Conservation (phyloP, 2,113 vertebrate genomes). For the Sceloporus undulatus region DNA sequence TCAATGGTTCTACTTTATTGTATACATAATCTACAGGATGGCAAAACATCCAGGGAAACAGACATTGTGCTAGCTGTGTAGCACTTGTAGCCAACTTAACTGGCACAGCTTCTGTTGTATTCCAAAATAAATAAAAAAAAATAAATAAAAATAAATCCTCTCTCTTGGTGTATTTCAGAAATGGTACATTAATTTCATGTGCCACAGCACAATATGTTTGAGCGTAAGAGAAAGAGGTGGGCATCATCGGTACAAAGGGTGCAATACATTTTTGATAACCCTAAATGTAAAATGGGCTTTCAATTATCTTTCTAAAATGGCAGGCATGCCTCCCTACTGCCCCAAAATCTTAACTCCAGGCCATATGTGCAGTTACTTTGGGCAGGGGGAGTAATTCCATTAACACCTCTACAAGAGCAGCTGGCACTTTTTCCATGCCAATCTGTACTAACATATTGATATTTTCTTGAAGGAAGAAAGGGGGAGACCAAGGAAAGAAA, state of each 20-base stretch:
- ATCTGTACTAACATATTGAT: conserved; percentile 82
- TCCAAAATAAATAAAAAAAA: background rate
- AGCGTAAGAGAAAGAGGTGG: too few relatives aligned
- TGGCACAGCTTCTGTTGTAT: background rate
- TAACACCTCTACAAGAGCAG: conserved; percentile 79
- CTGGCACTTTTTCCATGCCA: conserved; percentile 77
- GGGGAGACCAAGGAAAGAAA: background rate
- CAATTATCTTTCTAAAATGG: background rate
- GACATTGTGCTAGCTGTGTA: background rate
- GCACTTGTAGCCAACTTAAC: background rate
- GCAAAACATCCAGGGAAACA: background rate
- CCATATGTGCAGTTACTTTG: conserved; percentile 79
- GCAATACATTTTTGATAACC: conserved; percentile 49
- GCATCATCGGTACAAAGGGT: background rate
- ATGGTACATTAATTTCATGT: background rate
- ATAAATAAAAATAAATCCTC: background rate
- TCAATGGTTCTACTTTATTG: too few relatives aligned
- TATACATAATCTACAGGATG: too few relatives aligned
- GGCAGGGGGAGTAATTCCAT: conserved; percentile 71
- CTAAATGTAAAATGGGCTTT: background rate
- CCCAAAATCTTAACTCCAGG: conserved; percentile 77
- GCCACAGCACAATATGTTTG: background rate
- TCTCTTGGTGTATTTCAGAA: background rate
- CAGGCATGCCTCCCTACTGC: background rate
- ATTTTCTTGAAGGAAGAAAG: conserved; percentile 64